A percentile compares a stretch with the other conserved stretches of the same genome.
Conservation (phyloP, 2,888 invertebrate genomes). For the Acleris cristana region DNA sequence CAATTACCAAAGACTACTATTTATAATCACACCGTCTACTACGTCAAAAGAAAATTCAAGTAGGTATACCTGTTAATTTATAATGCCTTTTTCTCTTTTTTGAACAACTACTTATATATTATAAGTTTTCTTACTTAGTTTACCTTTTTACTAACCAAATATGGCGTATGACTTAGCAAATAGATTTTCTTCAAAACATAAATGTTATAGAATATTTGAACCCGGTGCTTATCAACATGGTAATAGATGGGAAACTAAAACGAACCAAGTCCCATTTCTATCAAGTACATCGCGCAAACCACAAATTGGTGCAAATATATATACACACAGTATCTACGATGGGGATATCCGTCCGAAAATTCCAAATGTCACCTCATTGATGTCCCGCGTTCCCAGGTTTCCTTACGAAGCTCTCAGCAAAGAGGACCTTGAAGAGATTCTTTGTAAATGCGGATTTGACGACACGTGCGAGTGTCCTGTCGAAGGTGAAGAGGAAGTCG, state of each 20-base stretch:
- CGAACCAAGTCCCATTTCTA: constrained; percentile 60
- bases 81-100: background rate
- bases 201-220: constrained; percentile 58
- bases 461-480: constrained; percentile 59
- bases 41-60: no score
- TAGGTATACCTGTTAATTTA: no score
- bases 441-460: constrained; percentile 64
- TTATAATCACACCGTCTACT: no score
- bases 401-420: constrained; percentile 61
- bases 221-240: constrained; percentile 65
- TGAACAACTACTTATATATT: background rate
- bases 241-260: constrained; percentile 38
- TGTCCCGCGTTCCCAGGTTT: constrained; percentile 65
- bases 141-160: background rate
- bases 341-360: constrained; percentile 48
- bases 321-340: constrained; percentile 64
- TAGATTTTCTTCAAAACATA: constrained; percentile 55
- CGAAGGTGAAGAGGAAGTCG: constrained; percentile 44
- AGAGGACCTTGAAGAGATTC: constrained; percentile 60
- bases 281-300: constrained; percentile 57
- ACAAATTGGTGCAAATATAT: constrained; percentile 46
- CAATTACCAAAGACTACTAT: no score
- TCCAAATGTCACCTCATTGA: constrained; percentile 60
- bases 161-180: constrained; percentile 63
- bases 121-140: constrained; percentile 1